A percentile compares a stretch with the other conserved stretches of the same genome.
These are phyloP conservation scores for Temnothorax unifasciatus DNA, from an alignment of 2,888 invertebrate species.

Conservation along the genomic window DNA sequence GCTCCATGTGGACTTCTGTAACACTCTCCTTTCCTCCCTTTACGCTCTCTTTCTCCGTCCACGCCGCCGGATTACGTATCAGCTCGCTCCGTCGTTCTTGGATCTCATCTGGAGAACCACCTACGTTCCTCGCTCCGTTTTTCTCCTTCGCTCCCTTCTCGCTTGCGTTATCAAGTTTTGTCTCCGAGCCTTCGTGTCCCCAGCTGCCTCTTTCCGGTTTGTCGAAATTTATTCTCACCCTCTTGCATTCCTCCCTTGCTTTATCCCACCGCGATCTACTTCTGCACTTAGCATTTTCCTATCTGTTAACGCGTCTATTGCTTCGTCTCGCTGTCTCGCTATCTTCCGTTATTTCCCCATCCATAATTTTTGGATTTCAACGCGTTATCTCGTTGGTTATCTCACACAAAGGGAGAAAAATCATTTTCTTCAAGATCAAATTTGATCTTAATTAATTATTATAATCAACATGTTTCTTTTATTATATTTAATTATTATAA, in stretches of 20 bases:
- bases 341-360: neutral
- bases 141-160: slow-evolving; percentile 12
- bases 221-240: slow-evolving; percentile 39
- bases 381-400: neutral
- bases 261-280: slow-evolving; percentile 11
- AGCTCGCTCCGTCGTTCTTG: slow-evolving; percentile 35
- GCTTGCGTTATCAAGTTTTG: slow-evolving; percentile 36
- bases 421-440: neutral
- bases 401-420: neutral
- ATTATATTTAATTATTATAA: slow-evolving; percentile 7
- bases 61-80: slow-evolving; percentile 38
- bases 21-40: slow-evolving; percentile 24
- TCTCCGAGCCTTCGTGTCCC: neutral
- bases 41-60: slow-evolving; percentile 1
- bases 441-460: slow-evolving; percentile 1
- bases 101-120: slow-evolving; percentile 49
- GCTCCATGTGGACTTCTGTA: slow-evolving; percentile 17
- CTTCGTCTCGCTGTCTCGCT: neutral
- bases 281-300: neutral
- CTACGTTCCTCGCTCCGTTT: slow-evolving; percentile 31
- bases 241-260: neutral
- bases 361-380: neutral
- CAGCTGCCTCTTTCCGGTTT: slow-evolving; percentile 18
- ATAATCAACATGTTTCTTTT: neutral
- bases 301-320: neutral